phyloP scores from a whole-genome alignment of 2,113 vertebrate species.

The Numenius arquata region DNA sequence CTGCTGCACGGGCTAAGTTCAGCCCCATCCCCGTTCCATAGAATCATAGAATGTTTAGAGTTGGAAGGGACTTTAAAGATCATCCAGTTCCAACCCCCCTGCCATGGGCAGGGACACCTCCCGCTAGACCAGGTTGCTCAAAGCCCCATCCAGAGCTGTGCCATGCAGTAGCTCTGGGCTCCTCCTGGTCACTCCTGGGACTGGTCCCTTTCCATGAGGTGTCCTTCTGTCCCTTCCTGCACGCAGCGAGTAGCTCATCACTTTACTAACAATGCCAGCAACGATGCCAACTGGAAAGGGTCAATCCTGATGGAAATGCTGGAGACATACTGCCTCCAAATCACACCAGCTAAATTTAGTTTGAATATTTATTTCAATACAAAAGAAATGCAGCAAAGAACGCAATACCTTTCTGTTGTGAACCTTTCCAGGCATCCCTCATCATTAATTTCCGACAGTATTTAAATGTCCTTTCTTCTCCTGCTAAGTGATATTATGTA shows the following conservation, averaged over 20 bases:
- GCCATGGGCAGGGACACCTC: too few species aligned
- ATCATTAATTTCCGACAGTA: not conserved
- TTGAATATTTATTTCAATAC: not conserved
- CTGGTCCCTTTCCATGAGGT: not conserved
- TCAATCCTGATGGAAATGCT: not conserved
- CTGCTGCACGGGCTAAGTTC: not conserved
- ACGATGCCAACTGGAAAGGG: not conserved
- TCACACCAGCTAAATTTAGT: not conserved
- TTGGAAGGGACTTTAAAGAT: too few species aligned
- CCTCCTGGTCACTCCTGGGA: not conserved
- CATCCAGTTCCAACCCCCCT: too few species aligned
- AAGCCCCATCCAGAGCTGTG: not conserved
- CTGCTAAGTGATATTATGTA: not conserved
- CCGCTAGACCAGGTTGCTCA: too few species aligned
- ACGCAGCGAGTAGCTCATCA: rapidly evolving
- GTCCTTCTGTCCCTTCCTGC: not conserved
- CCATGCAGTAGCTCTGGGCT: not conserved
- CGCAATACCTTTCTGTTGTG: not conserved
- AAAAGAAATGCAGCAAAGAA: not conserved
- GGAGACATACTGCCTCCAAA: not conserved
- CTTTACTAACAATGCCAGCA: not conserved
- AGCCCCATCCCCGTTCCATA: not conserved
- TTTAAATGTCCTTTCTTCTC: slow-evolving; percentile 19
- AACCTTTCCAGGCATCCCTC: not conserved
- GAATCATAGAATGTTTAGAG: too few species aligned